These are phyloP conservation scores for Euzetes globulus DNA, from an alignment of 2,888 invertebrate species.

Conservation along the genomic window DNA sequence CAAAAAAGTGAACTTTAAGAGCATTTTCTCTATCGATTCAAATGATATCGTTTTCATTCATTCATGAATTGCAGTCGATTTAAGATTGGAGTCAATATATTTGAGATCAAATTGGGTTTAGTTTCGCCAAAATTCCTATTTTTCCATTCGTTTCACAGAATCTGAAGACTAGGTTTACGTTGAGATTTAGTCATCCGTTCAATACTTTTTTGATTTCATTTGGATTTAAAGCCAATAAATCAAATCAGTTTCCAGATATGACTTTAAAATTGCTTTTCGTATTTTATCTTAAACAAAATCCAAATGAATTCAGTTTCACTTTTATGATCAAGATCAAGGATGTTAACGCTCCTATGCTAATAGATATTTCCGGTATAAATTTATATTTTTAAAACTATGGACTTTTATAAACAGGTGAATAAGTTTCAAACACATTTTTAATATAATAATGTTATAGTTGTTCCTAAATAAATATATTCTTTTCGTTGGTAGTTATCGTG, in stretches of 20 bases:
- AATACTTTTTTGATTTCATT: slow-evolving; percentile 15
- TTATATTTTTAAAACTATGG: no score
- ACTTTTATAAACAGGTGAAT: no score
- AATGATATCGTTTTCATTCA: slow-evolving; percentile 10
- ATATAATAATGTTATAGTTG: no score
- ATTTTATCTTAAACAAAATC: not conserved
- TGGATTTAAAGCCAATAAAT: slow-evolving; percentile 3
- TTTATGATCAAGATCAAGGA: no score
- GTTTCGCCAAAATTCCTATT: not conserved
- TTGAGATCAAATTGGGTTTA: slow-evolving; percentile 22
- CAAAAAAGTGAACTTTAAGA: not conserved
- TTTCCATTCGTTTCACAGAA: not conserved
- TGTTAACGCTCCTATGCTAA: no score
- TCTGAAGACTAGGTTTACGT: not conserved
- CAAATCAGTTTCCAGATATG: slow-evolving; percentile 12
- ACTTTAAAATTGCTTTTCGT: not conserved
- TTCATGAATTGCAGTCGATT: not conserved
- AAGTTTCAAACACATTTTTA: no score
- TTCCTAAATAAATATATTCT: no score
- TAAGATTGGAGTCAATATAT: not conserved
- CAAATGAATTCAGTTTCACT: not conserved
- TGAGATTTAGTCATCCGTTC: slow-evolving; percentile 7
- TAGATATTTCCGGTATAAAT: no score
- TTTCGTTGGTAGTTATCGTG: no score
- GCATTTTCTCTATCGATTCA: not conserved